These are phyloP conservation scores for Metaphire vulgaris DNA, from an alignment of 1,140 invertebrate genomes.

Conservation along the genomic window DNA sequence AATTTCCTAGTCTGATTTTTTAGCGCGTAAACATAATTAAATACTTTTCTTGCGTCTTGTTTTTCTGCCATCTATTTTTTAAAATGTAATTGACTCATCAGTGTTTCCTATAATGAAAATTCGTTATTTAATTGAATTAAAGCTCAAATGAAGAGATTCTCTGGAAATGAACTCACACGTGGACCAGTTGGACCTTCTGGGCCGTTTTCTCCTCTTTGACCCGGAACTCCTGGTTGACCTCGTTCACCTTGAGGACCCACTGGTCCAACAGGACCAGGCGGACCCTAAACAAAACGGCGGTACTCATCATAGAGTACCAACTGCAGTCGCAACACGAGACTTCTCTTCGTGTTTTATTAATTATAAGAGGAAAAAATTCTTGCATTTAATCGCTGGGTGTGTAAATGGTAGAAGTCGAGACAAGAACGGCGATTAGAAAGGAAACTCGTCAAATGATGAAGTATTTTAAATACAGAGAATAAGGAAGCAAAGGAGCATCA, in stretches of 20 bases:
- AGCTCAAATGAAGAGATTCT: no score
- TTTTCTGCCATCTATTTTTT: no score
- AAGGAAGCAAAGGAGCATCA: neutral
- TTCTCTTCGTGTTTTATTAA: no score
- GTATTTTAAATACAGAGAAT: neutral
- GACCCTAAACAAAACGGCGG: constrained; percentile 18
- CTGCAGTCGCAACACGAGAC: no score
- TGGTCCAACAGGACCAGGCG: constrained; percentile 24
- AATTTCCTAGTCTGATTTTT: no score
- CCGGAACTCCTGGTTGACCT: constrained; percentile 22
- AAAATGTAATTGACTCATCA: no score
- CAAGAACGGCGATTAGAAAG: neutral
- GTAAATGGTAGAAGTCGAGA: neutral
- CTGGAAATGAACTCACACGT: constrained; percentile 10
- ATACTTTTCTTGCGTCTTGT: no score
- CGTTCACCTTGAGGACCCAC: constrained; percentile 17
- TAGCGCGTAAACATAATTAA: no score
- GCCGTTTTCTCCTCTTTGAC: constrained; percentile 14
- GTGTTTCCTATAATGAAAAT: no score
- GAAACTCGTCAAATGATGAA: neutral
- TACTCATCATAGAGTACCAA: no score
- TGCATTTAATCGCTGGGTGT: neutral
- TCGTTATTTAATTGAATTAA: no score
- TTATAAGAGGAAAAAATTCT: no score
- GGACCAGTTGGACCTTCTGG: constrained; percentile 7